These are phyloP conservation scores for Taeniopygia guttata DNA, from an alignment of 2,797 vertebrate species.

Conservation along the genomic window DNA sequence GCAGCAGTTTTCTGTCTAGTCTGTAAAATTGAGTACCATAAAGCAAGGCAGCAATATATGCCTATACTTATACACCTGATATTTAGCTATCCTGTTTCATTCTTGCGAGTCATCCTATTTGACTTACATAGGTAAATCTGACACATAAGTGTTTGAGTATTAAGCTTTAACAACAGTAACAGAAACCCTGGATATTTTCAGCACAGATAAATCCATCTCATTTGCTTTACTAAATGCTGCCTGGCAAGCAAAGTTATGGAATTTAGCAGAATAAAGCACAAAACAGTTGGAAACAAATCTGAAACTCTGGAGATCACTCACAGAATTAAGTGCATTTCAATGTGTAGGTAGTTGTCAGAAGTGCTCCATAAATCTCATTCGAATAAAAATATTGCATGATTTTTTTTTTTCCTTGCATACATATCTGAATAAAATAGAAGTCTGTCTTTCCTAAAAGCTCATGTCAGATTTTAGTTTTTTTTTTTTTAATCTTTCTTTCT, in stretches of 20 bases:
- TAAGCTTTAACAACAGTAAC: not conserved
- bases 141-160: not conserved
- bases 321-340: not conserved
- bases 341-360: not conserved
- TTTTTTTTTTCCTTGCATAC: not conserved
- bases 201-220: not conserved
- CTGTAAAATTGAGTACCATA: not conserved
- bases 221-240: conserved; percentile 6
- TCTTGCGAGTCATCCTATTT: not conserved
- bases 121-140: not conserved
- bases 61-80: not conserved
- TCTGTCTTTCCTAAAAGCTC: not conserved
- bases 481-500: not conserved
- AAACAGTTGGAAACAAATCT: not conserved
- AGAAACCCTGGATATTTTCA: not conserved
- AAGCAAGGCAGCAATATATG: not conserved
- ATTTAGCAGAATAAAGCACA: not conserved
- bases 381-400: not conserved
- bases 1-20: not conserved
- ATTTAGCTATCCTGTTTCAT: not conserved
- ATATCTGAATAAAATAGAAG: not conserved
- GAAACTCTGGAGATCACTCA: not conserved
- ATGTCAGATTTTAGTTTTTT: not conserved
- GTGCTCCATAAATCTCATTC: not conserved
- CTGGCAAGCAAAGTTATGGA: not conserved